Evolutionary conservation across 1,140 invertebrate species (phyloP), one percentile per base, ranked within the genome.

Genomic region (Brachionus calyciflorus): DNA sequence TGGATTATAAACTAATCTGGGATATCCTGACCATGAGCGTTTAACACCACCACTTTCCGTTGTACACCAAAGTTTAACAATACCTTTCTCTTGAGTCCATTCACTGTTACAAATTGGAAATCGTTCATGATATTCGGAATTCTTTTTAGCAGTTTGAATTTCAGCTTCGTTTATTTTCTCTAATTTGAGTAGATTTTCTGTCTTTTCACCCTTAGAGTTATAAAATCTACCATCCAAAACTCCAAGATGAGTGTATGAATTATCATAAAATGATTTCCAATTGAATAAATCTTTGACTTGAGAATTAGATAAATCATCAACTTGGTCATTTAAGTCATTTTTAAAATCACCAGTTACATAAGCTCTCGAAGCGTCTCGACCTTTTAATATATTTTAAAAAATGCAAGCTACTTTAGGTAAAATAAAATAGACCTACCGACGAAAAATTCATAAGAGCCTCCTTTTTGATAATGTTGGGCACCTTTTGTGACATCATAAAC

Each of bases 281-380:
- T 76, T 76, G 21, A 76, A 55, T 17, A 76, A 40, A 28, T 57
- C 53, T 28, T 21, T 30, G 5, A 57, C 24, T 60, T 76, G 49
- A 17, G 37, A n/a, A n/a, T 46, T 21, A 17, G 10, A 17, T 14
- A 76, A 48, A 19, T 57, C 53, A 3, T 55, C 49, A 14, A 63
- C 46, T 33, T 48, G 2, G 19, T 76, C 73, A 37, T 37, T 76
- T 28, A 76, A 28, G 41, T 76, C 73, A 14, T 55, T 57, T 33
- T 76, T 33, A 26, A 76, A 76, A 26, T 76, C 51, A 14, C 73
- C 73, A 6, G 73, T 76, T 5, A 76, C 73, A 76, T 46, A 76
- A 17, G 73, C 73, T 9, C 49, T 4, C 10, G 73, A 57, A 9
- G 73, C 49, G 37, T 76, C 73, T 57, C 73, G n/a, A 17, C 48